Conservation (phyloP, 2,888 invertebrate species). For the Calliopum simillimum region DNA sequence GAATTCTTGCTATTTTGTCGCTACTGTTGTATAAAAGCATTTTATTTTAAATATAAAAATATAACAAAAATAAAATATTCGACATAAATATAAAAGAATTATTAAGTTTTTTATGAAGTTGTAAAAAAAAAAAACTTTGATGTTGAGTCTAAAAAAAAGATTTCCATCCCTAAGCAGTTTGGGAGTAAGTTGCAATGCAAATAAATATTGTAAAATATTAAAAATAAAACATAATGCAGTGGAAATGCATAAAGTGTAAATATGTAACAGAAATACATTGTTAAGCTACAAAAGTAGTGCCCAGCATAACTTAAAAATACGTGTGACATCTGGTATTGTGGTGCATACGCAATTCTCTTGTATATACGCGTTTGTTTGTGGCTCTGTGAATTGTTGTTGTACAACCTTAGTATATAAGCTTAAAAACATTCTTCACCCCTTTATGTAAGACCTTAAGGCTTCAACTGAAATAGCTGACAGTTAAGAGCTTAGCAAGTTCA, state of each 20-base stretch:
- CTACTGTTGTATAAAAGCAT: neutral
- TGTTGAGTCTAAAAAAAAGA: slow-evolving; percentile 68
- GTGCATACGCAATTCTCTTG: too few relatives aligned
- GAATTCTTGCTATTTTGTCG: slow-evolving; percentile 7
- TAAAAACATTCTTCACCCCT: too few relatives aligned
- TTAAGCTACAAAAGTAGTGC: neutral
- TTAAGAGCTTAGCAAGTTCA: too few relatives aligned
- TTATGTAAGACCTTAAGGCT: too few relatives aligned
- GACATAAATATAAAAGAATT: neutral
- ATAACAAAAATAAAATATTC: neutral
- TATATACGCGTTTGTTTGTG: too few relatives aligned
- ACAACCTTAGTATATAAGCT: too few relatives aligned
- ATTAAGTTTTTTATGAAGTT: slow-evolving; percentile 26
- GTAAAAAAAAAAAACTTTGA: slow-evolving; percentile 37
- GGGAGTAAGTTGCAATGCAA: slow-evolving; percentile 66
- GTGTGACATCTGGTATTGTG: too few relatives aligned
- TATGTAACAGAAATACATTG: neutral
- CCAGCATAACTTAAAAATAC: neutral
- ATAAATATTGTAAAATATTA: slow-evolving; percentile 1
- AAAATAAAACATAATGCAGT: neutral
- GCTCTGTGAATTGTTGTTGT: too few relatives aligned
- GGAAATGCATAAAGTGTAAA: neutral
- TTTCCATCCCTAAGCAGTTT: slow-evolving; percentile 70
- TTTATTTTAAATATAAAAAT: neutral
- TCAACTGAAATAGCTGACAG: too few relatives aligned